Percentiles rank a stretch among this genome's conserved stretches.
Conservation (phyloP, 2,113 vertebrate genomes). For the Heptranchias perlo region DNA sequence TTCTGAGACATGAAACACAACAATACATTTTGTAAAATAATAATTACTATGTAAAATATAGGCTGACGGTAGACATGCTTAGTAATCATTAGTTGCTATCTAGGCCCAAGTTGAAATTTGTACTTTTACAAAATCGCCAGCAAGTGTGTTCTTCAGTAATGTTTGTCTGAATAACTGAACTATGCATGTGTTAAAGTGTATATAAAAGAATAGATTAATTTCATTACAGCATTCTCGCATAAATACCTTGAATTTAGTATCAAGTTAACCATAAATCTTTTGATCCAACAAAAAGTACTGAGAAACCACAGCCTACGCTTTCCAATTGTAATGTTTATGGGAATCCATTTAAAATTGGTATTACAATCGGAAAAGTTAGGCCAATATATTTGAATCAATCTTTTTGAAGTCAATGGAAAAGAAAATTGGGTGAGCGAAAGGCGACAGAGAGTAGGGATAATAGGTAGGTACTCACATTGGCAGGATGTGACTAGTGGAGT, state of each 20-base stretch:
- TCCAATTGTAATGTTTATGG: background rate
- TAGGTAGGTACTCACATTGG: no score
- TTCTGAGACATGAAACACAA: background rate
- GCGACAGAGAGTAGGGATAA: no score
- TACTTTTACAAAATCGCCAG: background rate
- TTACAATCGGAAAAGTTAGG: background rate
- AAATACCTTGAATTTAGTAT: background rate
- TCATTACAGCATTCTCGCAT: background rate
- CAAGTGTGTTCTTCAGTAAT: background rate
- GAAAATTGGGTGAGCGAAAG: no score
- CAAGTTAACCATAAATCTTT: background rate
- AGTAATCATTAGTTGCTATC: background rate
- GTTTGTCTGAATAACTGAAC: background rate
- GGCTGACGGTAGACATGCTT: background rate
- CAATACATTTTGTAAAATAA: background rate
- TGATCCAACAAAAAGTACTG: slow-evolving; percentile 5
- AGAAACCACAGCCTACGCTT: background rate
- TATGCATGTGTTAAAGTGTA: background rate
- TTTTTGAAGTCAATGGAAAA: no score
- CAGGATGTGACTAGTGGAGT: no score
- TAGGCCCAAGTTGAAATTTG: background rate
- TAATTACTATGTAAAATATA: background rate
- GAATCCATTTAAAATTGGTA: background rate
- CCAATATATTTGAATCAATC: background rate
- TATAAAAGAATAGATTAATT: background rate